Evolutionary conservation across 2,113 vertebrate genomes (phyloP).

Genomic region (Dunckerocampus dactyliophorus): DNA sequence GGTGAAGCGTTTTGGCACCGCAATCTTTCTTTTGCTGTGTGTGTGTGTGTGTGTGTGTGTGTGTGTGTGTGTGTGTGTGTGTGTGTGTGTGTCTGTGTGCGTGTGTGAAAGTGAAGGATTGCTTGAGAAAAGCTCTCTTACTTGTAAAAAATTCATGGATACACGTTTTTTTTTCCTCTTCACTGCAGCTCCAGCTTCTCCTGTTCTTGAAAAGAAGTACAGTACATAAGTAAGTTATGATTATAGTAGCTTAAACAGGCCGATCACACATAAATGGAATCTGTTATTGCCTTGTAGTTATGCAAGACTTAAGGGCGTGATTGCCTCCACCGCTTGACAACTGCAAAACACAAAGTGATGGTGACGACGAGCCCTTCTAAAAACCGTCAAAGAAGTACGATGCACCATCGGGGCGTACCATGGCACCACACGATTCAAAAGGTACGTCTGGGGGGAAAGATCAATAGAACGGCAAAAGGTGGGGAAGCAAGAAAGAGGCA

Average conservation of each 20-base stretch:
- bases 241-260: neutral
- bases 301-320: conserved; percentile 2
- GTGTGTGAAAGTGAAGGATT: neutral
- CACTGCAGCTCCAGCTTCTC: conserved; percentile 1
- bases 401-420: no score
- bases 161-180: conserved; percentile 14
- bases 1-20: conserved; percentile 6
- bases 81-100: no score
- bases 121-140: conserved; percentile 26
- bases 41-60: no score
- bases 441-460: no score
- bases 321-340: neutral
- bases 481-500: no score
- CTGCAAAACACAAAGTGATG: conserved; percentile 1
- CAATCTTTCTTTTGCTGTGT: neutral
- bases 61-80: no score
- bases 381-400: no score
- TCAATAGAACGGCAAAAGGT: no score
- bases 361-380: no score
- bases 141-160: conserved; percentile 44
- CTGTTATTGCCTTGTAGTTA: conserved; percentile 5
- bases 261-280: neutral
- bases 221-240: no score
- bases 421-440: no score
- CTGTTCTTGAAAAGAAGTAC: conserved; percentile 7